Base-by-base conservation (phyloP, 2,797 vertebrate genomes). In the Leptatherina wallacei region DNA sequence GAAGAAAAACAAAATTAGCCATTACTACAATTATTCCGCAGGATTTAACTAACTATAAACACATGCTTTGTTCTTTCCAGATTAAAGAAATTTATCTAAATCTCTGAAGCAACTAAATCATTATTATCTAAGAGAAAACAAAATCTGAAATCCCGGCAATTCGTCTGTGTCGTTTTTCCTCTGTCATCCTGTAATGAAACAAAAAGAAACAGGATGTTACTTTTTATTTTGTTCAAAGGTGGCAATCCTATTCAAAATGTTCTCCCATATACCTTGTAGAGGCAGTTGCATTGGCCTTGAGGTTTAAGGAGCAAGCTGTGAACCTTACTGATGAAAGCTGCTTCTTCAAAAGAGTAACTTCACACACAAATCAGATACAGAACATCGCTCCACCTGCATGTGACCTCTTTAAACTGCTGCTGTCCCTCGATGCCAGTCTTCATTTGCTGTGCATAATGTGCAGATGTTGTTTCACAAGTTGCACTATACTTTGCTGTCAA, bases 321-420 rank as follows among this genome's bases (percentile, higher is more conserved):
- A 55, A 51, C 33, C 58, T 60, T 61, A 16, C 44, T 61, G 42
- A 65, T 56, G 27, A 68, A 73, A 77, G 69, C 63, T 60, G 38
- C 52, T 29, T 22, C 69, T 71, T 65, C 54, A 33, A 69, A 71
- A 57, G 30, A 18, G 18, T 3, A 12, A 22, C 29, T 29, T 63
- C 35, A 60, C 65, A 64, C 61, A 44, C 44, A 70, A 74, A 63
- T 52, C 42, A 68, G 65, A 69, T 67, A 71, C 61, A 71, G 61
- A 80, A 78, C 55, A 68, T 52, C 10, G 3, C 65, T 61, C 67
- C 58, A 73, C 68, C 63, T 56, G 62, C 2, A 8, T 76, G 70
- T 80, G 62, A 80, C 66, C 59, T 65, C 76, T 57, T 59, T 40
- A 74, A 58, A 42, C 40, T 27, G 55, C 71, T 60, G 49, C 4